phyloP scores from a whole-genome alignment of 2,113 vertebrate species.

The Nesogale talazaci region DNA sequence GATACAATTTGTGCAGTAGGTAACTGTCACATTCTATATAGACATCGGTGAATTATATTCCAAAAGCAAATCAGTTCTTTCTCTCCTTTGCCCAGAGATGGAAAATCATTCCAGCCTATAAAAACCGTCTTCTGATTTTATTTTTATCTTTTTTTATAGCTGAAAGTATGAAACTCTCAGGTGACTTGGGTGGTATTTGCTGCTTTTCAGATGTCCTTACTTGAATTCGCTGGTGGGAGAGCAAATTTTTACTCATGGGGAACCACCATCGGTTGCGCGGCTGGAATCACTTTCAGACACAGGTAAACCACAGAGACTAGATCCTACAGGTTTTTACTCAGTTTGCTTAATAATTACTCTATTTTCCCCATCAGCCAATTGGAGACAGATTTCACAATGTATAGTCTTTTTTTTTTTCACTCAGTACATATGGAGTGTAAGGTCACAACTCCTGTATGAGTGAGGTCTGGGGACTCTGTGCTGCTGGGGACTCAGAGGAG shows the following conservation, averaged over 20 bases:
- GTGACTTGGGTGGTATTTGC: constrained; percentile 19
- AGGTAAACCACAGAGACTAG: neutral
- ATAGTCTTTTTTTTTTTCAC: neutral
- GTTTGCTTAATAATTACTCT: neutral
- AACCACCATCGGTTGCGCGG: neutral
- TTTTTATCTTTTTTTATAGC: constrained; percentile 64
- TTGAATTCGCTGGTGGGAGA: neutral
- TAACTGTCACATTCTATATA: constrained; percentile 62
- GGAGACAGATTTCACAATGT: neutral
- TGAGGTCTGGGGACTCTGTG: too few species aligned
- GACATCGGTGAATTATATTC: constrained; percentile 57
- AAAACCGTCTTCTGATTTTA: constrained; percentile 42
- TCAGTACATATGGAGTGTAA: neutral
- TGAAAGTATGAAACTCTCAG: constrained; percentile 62
- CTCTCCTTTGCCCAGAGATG: constrained; percentile 56
- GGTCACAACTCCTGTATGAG: neutral
- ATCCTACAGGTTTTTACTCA: neutral
- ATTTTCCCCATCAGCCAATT: neutral
- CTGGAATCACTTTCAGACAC: neutral
- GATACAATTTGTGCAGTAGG: constrained; percentile 39
- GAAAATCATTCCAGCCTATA: constrained; percentile 62
- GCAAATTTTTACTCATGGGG: neutral
- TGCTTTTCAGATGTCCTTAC: constrained; percentile 11
- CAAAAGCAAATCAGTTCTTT: constrained; percentile 32
- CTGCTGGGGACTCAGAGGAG: too few species aligned